phyloP scores from a whole-genome alignment of 2,113 vertebrate species.

The Chrysemys picta region DNA sequence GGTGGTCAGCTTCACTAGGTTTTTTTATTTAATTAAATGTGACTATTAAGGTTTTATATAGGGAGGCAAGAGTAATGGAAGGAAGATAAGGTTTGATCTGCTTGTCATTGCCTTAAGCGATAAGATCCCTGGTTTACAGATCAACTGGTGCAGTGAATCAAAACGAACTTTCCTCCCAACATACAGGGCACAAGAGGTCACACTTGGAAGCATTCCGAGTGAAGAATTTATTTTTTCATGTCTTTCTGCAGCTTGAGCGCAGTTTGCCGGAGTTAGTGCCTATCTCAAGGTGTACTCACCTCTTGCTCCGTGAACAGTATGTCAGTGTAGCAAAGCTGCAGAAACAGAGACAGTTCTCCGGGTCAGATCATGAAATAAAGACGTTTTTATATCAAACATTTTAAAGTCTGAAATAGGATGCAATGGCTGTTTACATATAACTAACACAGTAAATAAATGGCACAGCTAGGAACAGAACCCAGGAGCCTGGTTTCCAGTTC shows the following conservation, averaged over 20 bases:
- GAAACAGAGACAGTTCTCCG: slow-evolving; percentile 17
- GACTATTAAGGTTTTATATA: not conserved
- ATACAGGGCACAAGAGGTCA: not conserved
- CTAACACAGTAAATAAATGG: not conserved
- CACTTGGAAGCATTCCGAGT: not conserved
- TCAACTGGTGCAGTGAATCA: not conserved
- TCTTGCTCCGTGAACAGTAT: slow-evolving; percentile 99
- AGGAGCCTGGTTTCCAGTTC: not conserved
- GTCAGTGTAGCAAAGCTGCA: slow-evolving; percentile 97
- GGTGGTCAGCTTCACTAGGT: not conserved
- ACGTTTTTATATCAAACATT: not conserved
- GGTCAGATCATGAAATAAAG: not conserved
- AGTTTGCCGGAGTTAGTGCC: not conserved
- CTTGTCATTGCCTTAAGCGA: not conserved
- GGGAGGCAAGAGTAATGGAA: not conserved
- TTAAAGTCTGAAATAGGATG: not conserved
- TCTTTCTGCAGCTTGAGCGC: not conserved
- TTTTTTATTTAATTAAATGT: not conserved
- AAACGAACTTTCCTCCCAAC: not conserved
- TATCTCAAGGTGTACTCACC: slow-evolving; percentile 79
- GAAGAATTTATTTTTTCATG: not conserved
- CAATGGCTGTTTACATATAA: accelerated
- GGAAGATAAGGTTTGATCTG: not conserved
- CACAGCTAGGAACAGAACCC: not conserved
- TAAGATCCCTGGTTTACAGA: not conserved